Conservation (phyloP, 2,113 vertebrate genomes). For the Anarrhichthys ocellatus region DNA sequence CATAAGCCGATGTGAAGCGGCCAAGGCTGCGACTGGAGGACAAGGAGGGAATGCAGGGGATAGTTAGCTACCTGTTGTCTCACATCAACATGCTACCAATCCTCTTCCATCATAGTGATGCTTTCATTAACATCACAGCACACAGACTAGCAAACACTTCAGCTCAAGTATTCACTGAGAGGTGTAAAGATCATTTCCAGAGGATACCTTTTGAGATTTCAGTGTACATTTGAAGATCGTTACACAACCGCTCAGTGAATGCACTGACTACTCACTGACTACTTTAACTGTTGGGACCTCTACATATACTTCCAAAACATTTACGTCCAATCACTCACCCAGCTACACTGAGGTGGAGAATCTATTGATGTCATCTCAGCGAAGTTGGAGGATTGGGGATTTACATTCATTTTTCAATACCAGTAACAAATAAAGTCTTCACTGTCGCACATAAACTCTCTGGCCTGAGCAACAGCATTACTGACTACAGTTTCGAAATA, state of each 20-base stretch:
- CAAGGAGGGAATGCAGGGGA: slow-evolving; percentile 10
- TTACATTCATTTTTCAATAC: slow-evolving; percentile 34
- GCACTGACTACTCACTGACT: slow-evolving; percentile 5
- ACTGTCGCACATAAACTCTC: slow-evolving; percentile 18
- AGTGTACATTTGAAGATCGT: not conserved
- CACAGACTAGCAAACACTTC: slow-evolving; percentile 36
- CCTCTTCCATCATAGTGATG: not conserved
- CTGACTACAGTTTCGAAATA: slow-evolving; percentile 17
- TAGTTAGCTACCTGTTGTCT: slow-evolving; percentile 2
- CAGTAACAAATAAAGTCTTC: slow-evolving; percentile 22
- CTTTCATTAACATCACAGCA: slow-evolving; percentile 26
- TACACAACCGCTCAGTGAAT: slow-evolving; percentile 63
- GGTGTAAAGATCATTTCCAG: slow-evolving; percentile 2
- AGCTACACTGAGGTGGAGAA: slow-evolving; percentile 48
- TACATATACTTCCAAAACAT: slow-evolving; percentile 38
- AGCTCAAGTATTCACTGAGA: slow-evolving; percentile 60
- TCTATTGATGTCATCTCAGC: slow-evolving; percentile 56
- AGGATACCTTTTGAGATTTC: not conserved
- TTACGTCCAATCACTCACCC: slow-evolving; percentile 65
- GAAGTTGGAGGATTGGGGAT: slow-evolving; percentile 20
- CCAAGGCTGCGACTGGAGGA: slow-evolving; percentile 84
- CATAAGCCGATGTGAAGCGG: slow-evolving; percentile 91
- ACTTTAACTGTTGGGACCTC: not conserved
- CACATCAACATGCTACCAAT: not conserved
- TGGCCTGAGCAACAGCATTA: not conserved